These are phyloP conservation scores for Rhagonycha fulva DNA, from an alignment of 2,888 invertebrate species.

Conservation along the genomic window DNA sequence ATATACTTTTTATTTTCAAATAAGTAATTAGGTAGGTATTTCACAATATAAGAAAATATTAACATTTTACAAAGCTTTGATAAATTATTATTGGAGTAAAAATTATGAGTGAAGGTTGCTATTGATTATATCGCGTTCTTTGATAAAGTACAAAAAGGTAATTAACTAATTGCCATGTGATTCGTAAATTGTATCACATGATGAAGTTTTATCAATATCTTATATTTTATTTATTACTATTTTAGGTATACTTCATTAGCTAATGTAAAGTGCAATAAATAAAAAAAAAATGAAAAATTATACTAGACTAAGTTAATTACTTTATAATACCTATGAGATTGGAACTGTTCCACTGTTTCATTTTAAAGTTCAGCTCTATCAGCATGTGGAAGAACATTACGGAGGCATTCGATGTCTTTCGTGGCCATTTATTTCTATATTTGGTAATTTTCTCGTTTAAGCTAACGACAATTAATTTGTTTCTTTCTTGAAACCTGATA, in stretches of 20 bases:
- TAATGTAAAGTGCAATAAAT: background rate
- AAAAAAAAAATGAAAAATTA: background rate
- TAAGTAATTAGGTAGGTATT: background rate
- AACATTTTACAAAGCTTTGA: background rate
- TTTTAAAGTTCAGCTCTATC: background rate
- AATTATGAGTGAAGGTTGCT: background rate
- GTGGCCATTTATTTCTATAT: background rate
- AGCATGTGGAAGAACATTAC: background rate
- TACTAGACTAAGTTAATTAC: background rate
- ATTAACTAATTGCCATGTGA: background rate
- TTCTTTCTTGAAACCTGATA: background rate
- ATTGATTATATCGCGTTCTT: background rate
- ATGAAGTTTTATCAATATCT: background rate
- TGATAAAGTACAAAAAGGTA: background rate
- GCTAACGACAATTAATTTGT: background rate
- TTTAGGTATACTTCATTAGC: background rate
- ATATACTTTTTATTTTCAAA: background rate
- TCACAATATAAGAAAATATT: background rate
- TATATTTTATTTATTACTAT: background rate
- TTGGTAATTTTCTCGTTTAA: background rate
- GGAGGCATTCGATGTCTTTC: background rate
- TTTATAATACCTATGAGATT: background rate
- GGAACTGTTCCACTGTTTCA: background rate
- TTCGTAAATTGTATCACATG: background rate
- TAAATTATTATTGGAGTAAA: background rate